Percentiles rank a stretch among this genome's conserved stretches.
These are phyloP conservation scores for mouse (Mus musculus) DNA, from an alignment of 2,113 vertebrate species.

Conservation along the genomic window DNA sequence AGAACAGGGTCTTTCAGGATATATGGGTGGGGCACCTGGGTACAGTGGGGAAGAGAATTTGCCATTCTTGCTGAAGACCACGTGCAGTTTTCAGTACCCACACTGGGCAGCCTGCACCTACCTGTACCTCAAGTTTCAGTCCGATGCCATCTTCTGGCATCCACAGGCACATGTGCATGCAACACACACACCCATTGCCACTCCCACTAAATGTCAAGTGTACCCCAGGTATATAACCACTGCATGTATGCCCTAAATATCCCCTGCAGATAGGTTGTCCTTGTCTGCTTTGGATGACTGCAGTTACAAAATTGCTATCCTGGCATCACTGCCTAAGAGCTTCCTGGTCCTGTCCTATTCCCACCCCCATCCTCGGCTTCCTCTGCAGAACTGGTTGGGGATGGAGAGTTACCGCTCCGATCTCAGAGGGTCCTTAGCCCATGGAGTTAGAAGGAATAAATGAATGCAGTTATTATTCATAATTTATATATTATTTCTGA, in stretches of 20 bases:
- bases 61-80: neutral
- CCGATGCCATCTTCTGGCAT: neutral
- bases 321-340: neutral
- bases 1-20: neutral
- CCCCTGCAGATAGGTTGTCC: fast-evolving
- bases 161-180: neutral
- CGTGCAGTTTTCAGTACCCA: neutral
- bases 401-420: neutral
- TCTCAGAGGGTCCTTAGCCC: neutral
- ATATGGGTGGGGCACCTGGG: neutral
- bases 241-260: neutral
- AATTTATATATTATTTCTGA: constrained; percentile 29
- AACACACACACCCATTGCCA: neutral
- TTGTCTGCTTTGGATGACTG: neutral
- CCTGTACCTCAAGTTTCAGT: neutral
- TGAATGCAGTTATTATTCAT: neutral
- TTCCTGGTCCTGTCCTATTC: too few species aligned
- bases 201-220: neutral
- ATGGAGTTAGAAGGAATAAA: neutral
- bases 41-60: too few species aligned
- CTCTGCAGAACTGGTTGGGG: neutral
- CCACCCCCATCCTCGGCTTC: neutral
- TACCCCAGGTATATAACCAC: neutral
- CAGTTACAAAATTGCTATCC: neutral
- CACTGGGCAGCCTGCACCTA: too few species aligned